Evolutionary conservation across 2,113 vertebrate genomes (phyloP).

Genomic region (rat (Rattus norvegicus)): DNA sequence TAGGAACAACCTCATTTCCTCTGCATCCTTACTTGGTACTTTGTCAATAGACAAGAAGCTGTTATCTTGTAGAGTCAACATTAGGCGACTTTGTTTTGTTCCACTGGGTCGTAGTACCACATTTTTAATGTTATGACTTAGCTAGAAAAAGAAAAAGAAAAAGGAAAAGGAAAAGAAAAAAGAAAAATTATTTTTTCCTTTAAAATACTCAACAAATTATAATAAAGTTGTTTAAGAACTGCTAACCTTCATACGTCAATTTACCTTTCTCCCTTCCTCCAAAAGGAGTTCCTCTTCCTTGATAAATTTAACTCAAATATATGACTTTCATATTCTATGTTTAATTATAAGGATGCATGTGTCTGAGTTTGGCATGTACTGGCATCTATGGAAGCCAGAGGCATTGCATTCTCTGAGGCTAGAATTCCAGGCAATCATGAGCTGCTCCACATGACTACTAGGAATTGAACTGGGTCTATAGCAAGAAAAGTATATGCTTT

Average conservation of each 20-base stretch:
- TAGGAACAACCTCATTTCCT: slow-evolving; percentile 94
- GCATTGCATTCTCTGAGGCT: background rate
- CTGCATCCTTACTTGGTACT: slow-evolving; percentile 88
- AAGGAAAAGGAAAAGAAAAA: slow-evolving; percentile 53
- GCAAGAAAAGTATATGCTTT: background rate
- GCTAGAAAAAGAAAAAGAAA: slow-evolving; percentile 82
- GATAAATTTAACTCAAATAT: slow-evolving; percentile 45
- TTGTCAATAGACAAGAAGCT: slow-evolving; percentile 93
- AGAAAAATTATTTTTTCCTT: slow-evolving; percentile 43
- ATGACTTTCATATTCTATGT: background rate
- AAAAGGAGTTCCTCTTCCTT: slow-evolving; percentile 54
- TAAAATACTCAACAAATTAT: slow-evolving; percentile 31
- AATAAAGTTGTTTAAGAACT: slow-evolving; percentile 18
- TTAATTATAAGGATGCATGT: background rate
- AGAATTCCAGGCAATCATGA: too few species aligned
- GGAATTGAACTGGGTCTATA: too few species aligned
- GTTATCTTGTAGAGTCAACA: slow-evolving; percentile 93
- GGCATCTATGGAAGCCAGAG: background rate
- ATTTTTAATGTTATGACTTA: slow-evolving; percentile 97
- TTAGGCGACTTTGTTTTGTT: slow-evolving; percentile 89
- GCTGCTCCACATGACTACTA: background rate
- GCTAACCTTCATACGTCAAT: slow-evolving; percentile 36
- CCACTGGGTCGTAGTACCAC: slow-evolving; percentile 88
- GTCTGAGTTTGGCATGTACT: background rate
- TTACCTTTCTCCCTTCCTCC: slow-evolving; percentile 31